These are phyloP conservation scores for Perca fluviatilis DNA, from an alignment of 2,113 vertebrate species.

Conservation along the genomic window DNA sequence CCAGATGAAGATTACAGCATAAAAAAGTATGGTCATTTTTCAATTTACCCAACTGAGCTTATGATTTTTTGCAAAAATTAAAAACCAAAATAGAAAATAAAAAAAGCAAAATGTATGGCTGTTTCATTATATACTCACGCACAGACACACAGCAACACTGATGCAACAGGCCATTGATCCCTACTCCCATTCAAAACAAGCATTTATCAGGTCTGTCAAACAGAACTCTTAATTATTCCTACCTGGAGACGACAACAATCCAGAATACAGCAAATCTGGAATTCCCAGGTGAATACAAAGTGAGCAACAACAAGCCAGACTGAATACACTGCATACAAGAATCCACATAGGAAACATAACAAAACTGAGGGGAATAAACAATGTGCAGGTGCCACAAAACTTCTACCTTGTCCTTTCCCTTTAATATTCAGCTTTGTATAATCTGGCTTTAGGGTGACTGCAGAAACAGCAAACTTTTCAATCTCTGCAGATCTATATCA, in stretches of 20 bases:
- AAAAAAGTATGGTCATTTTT: not conserved
- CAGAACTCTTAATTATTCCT: not conserved
- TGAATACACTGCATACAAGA: not conserved
- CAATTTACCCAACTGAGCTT: conserved; percentile 18
- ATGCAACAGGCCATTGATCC: not conserved
- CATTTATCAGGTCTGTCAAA: not conserved
- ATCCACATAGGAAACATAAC: not conserved
- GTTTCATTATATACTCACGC: not conserved
- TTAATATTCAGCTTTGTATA: not conserved
- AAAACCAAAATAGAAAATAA: conserved; percentile 2
- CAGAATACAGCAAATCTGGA: not conserved
- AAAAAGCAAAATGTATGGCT: not conserved
- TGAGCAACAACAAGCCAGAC: conserved; percentile 4
- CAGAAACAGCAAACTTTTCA: not conserved
- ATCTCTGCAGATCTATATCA: not conserved
- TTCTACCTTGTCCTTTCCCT: not conserved
- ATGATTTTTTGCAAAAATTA: not conserved
- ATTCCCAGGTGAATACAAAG: not conserved
- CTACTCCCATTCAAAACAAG: not conserved
- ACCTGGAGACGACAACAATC: conserved; percentile 3
- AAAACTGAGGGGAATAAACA: conserved; percentile 4
- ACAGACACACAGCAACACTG: conserved; percentile 11
- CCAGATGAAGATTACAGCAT: not conserved
- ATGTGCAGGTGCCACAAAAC: not conserved
- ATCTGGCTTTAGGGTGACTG: conserved; percentile 10